These are phyloP conservation scores for Aphelocoma californica DNA, from an alignment of 2,797 vertebrate species.

Conservation along the genomic window DNA sequence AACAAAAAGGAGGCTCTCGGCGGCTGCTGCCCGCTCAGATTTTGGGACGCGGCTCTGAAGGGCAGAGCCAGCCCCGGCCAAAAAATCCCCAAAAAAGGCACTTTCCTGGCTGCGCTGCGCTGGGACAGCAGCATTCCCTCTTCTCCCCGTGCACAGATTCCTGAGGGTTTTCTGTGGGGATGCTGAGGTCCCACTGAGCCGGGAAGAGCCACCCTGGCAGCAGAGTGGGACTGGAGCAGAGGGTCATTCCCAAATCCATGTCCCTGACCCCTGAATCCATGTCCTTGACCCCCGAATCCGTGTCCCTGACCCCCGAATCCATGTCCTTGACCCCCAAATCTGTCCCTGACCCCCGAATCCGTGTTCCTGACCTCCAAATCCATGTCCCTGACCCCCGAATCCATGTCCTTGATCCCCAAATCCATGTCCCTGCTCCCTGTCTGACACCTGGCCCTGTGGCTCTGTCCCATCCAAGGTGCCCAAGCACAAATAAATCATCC, in stretches of 20 bases:
- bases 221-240: neutral
- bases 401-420: too few species aligned
- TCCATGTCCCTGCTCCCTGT: too few species aligned
- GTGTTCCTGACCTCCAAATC: too few species aligned
- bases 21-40: neutral
- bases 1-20: neutral
- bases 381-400: too few species aligned
- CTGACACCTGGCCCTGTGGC: too few species aligned
- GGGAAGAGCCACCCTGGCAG: neutral
- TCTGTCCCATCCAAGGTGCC: too few species aligned
- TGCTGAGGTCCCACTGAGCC: neutral
- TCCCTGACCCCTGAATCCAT: neutral
- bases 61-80: neutral
- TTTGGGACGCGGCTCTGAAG: neutral
- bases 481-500: too few species aligned
- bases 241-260: neutral
- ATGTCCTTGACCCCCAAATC: too few species aligned
- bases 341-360: too few species aligned
- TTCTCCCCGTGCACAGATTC: accelerated
- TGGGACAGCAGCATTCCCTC: neutral
- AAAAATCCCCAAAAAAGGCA: accelerated
- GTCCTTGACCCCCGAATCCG: accelerated
- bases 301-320: neutral
- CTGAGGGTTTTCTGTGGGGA: neutral
- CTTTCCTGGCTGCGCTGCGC: neutral